Conservation (phyloP, 2,888 invertebrate genomes). For the Plebejus anna region DNA sequence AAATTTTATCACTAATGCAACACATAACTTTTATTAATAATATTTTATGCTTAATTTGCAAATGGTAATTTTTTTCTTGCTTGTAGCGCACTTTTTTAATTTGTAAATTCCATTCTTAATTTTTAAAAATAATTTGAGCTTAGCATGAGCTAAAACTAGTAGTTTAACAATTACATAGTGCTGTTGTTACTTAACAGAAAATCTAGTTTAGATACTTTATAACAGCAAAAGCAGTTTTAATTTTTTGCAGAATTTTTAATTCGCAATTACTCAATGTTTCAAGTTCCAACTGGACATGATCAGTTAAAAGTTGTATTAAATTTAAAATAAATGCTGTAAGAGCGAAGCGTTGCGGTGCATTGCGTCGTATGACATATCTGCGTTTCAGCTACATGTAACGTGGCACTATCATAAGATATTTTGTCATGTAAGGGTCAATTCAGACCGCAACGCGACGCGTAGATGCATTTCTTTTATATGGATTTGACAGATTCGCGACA, state of each 20-base stretch:
- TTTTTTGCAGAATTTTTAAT: neutral
- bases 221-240: neutral
- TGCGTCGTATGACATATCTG: neutral
- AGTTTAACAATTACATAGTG: no score
- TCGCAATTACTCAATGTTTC: neutral
- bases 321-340: neutral
- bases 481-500: no score
- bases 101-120: neutral
- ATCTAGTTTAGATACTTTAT: no score
- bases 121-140: no score
- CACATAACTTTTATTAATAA: neutral
- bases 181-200: no score
- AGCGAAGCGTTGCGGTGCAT: neutral
- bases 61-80: neutral
- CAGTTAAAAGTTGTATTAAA: neutral
- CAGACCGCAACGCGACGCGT: no score
- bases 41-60: neutral
- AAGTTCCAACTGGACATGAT: neutral
- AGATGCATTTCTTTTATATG: no score
- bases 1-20: neutral
- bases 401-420: no score
- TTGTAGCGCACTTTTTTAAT: neutral
- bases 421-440: no score
- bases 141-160: no score
- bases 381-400: no score